Evolutionary conservation across 2,797 vertebrate species (phyloP).

Genomic region (Synanceia verrucosa): DNA sequence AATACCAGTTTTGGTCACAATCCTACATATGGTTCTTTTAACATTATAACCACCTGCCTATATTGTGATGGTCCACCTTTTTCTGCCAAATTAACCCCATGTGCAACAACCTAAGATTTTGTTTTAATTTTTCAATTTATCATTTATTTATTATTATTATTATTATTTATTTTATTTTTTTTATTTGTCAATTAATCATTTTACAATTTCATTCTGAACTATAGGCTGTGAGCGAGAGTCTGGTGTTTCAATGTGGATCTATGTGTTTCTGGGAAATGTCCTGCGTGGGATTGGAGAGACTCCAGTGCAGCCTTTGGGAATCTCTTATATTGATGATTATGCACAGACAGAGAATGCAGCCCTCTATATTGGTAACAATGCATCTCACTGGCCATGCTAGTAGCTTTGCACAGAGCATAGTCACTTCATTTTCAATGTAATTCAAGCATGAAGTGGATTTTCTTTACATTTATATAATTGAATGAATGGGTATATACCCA

Average conservation of each 20-base stretch:
- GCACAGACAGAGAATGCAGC: slow-evolving; percentile 77
- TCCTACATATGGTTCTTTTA: no score
- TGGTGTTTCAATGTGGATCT: slow-evolving; percentile 77
- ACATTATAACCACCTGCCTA: no score
- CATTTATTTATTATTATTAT: no score
- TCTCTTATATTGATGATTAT: slow-evolving; percentile 82
- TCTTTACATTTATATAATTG: neutral
- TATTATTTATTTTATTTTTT: no score
- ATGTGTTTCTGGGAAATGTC: slow-evolving; percentile 78
- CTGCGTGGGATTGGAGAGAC: slow-evolving; percentile 82
- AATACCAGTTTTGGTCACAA: no score
- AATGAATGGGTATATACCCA: neutral
- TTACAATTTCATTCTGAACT: slow-evolving; percentile 12
- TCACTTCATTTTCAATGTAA: neutral
- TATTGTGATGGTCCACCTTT: no score
- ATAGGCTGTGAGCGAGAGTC: slow-evolving; percentile 77
- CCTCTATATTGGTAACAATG: slow-evolving; percentile 80
- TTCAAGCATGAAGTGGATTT: neutral
- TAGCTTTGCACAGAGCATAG: neutral
- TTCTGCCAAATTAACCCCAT: no score
- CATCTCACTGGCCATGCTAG: neutral
- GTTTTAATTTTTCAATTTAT: no score
- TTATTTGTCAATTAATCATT: no score
- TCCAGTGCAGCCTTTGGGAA: slow-evolving; percentile 77
- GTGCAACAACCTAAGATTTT: no score